Evolutionary conservation across 2,797 vertebrate genomes (phyloP), one percentile per base, ranked within the genome.

Genomic region (Corythornis leucogaster): DNA sequence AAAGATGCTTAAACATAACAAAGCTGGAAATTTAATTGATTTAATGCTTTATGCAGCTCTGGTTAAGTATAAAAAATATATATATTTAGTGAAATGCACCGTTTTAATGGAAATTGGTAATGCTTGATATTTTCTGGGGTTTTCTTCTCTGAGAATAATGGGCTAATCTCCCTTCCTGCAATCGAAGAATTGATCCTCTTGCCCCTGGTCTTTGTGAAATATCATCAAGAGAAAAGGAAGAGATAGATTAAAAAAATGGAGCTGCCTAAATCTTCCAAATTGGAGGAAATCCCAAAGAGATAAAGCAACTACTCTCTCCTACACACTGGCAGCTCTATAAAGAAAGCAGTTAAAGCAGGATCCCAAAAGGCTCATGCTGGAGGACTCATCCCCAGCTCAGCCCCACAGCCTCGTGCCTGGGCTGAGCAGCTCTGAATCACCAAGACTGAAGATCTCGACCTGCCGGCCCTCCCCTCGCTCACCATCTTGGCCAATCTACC

Each of bases 1-100:
- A 92, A 96, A 95, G 95, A 88, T 50, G 58, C 58, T 95, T 96
- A 69, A 74, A 95, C 91, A 95, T 74, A 76, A 90, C 38, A 75
- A 95, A 87, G 63, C 68, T 57, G 50, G 76, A 85, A 77, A 91
- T 25, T 16, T 80, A 86, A 95, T n/a, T 63, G 42, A 81, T 66
- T 83, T 43, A 70, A 76, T 64, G 46, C 33, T 92, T 89, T 90
- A 87, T 33, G 48, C 22, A 62, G 42, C 63, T 74, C 87, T 66
- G 70, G n/a, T 38, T 83, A 91, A 93, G 82, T 62, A 76, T 17
- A 50, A 90, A 79, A 77, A 64, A 64, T 10, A 80, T 5, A 79
- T 8, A 12, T 35, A 53, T 75, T 58, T 70, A 93, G 50, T 79
- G 48, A 84, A 88, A 94, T 68, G 80, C 80, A 68, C 21, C 28